phyloP scores from a whole-genome alignment of 2,888 invertebrate genomes.

The Endotricha flammealis region DNA sequence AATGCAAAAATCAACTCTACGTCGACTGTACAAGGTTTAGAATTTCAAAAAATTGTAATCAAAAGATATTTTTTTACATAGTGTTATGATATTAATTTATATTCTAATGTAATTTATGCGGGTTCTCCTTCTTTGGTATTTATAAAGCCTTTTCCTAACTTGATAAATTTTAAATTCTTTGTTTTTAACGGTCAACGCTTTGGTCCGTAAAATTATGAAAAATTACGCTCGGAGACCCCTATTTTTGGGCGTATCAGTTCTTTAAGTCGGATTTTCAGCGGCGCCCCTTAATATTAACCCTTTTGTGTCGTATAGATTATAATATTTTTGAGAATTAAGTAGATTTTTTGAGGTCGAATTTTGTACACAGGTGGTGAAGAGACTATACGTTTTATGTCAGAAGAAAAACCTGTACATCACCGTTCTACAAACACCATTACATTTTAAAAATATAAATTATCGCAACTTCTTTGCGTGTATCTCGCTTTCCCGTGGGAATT shows the following conservation, averaged over 20 bases:
- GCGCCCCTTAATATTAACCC: constrained; percentile 3
- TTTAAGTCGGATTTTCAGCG: neutral
- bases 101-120: constrained; percentile 73
- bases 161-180: constrained; percentile 26
- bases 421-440: too few relatives aligned
- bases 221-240: constrained; percentile 26
- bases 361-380: too few relatives aligned
- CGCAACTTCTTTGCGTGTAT: too few relatives aligned
- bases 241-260: constrained; percentile 5
- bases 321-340: too few relatives aligned
- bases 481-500: too few relatives aligned
- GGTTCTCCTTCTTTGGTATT: constrained; percentile 46
- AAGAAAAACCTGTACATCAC: too few relatives aligned
- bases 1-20: neutral
- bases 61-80: constrained; percentile 44
- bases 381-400: too few relatives aligned
- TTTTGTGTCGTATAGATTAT: constrained; percentile 2
- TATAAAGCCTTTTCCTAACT: constrained; percentile 42
- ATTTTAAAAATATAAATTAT: too few relatives aligned
- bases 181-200: constrained; percentile 23
- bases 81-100: constrained; percentile 68
- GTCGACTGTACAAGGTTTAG: neutral
- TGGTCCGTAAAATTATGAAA: constrained; percentile 53
- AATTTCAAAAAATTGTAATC: neutral
- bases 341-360: too few relatives aligned